Evolutionary conservation across 1,140 invertebrate species (phyloP), one percentile per base, ranked within the genome.

Genomic region (Bombus sibiricus): DNA sequence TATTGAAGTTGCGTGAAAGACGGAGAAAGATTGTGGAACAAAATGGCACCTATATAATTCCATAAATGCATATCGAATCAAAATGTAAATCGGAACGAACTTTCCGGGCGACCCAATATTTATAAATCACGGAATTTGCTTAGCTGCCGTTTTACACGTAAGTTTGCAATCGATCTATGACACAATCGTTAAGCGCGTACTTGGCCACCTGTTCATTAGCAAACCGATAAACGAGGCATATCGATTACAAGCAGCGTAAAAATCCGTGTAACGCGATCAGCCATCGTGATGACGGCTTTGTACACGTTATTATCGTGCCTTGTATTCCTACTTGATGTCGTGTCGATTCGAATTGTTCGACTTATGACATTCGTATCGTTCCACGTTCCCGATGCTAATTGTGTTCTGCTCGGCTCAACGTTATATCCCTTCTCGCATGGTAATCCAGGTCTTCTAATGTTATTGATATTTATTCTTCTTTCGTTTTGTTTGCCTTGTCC

Each of bases 221-320:
- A 41, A n/a, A 34, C 25, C 22, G 71, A 86, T 89, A 86, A 89
- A 89, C 77, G 76, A 89, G 71, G 80, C 69, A 39, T 15, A 34
- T 18, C 47, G 62, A 64, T 57, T 62, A 81, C 53, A 37, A 18
- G 28, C 18, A 25, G 47, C 62, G 71, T 80, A 73, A 86, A 89
- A 89, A 83, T 86, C 71, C 34, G 12, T 72, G 59, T 82, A 86
- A 89, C 85, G 62, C 88, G 47, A 88, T 77, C 68, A 75, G n/a
- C 71, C 76, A 57, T 77, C 87, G 75, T 37, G 8, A 57, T n/a
- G 59, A 4, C 47, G 13, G 32, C 80, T 71, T 75, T 18, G 57
- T 74, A 74, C 41, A 43, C 41, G 71, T 82, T 75, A 43, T 75
- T 71, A 39, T 39, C 25, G 37, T 28, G 68, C 15, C 18, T 10